Conservation (phyloP, 2,797 vertebrate genomes). For the Limnodromus scolopaceus region DNA sequence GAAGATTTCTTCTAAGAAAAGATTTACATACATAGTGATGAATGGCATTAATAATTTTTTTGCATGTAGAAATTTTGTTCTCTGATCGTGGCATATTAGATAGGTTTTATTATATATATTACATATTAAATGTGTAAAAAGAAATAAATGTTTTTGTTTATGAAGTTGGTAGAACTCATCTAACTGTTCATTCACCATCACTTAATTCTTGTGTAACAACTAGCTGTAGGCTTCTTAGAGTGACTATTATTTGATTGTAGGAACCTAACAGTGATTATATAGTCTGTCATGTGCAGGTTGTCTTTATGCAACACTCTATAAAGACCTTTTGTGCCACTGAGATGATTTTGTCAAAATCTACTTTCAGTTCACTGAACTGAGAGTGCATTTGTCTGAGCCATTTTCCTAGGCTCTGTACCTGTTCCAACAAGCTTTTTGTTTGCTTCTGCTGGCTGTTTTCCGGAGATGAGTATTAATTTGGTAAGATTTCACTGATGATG, state of each 20-base stretch:
- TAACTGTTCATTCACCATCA: not conserved
- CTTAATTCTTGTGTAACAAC: not conserved
- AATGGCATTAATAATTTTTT: not conserved
- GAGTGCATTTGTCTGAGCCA: slow-evolving; percentile 27
- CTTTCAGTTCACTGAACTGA: slow-evolving; percentile 56
- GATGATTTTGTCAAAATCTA: slow-evolving; percentile 12
- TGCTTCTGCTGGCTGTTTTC: slow-evolving; percentile 5
- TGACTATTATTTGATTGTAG: slow-evolving; percentile 37
- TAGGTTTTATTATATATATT: not conserved
- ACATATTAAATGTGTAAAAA: not conserved
- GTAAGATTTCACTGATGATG: not conserved
- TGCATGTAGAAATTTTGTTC: not conserved
- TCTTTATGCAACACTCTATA: slow-evolving; percentile 11
- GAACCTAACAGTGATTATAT: slow-evolving; percentile 20
- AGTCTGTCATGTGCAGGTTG: not conserved
- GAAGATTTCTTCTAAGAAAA: not conserved
- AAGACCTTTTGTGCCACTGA: slow-evolving; percentile 15
- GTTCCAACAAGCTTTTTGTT: slow-evolving; percentile 21
- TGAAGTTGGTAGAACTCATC: not conserved
- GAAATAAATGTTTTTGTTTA: not conserved
- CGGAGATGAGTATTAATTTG: not conserved
- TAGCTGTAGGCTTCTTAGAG: slow-evolving; percentile 43
- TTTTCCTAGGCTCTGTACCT: slow-evolving; percentile 7
- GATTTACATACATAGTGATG: not conserved
- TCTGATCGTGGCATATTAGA: not conserved